Base-by-base conservation (phyloP, 2,797 vertebrate genomes). In the Gymnoscopelus microlampas region DNA sequence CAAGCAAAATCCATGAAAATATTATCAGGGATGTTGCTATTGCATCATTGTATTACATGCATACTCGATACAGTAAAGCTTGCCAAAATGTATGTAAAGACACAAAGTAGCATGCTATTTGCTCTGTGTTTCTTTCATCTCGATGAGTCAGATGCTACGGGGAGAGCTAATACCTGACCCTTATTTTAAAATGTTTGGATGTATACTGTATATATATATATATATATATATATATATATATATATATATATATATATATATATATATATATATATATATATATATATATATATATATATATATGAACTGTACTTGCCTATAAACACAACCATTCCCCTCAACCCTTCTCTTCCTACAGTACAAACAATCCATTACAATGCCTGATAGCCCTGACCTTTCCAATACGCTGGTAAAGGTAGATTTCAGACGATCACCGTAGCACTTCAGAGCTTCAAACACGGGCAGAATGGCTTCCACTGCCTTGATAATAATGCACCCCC, bases 361-460 rank as follows among this genome's bases (percentile, higher is more conserved):
- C 47, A 74, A 64, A 71, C 19, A 23, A 54, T 49, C 53, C 68
- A 79, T 81, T 80, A 57, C 29, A 68, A 65, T 78, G 71, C 60
- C 74, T 53, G 60, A 83, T 80, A 68, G 54, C 78, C 49, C 73
- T 84, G 87, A 85, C 87, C 86, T 90, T 81, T 87, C 32, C 63
- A 7, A 11, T 29, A 14, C 55, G 56, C 73, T 70, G 68, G 10
- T 72, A 78, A 39, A 79, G 69, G 78, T 77, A 83, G 63, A 74
- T 80, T 57, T 76, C 63, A 39, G 44, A 76, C 60, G 44, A 70
- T 67, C 71, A 74, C 63, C n/a, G 1, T 13, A 57, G 26, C 26
- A 14, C 55, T 8, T 2, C 6, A 23, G 57, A 58, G 19, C 19
- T 69, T 71, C 55, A 67, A 58, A 54, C 68, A 71, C 71, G 71